Evolutionary conservation across 1,140 invertebrate genomes (phyloP), one percentile per base, ranked within the genome.

Genomic region (Pemphigus obesinymphae): DNA sequence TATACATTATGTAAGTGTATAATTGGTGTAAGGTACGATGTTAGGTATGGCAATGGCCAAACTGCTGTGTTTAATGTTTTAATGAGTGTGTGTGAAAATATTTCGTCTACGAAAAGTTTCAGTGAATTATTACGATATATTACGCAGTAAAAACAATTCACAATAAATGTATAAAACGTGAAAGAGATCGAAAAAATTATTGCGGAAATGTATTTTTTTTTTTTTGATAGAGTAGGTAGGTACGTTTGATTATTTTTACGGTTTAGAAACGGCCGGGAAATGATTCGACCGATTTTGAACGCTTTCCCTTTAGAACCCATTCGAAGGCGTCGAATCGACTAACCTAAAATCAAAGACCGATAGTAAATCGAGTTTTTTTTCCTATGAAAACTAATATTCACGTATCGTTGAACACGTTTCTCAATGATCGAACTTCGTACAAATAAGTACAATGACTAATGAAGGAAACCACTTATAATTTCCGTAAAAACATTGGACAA

Each of bases 311-410:
- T 45, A 80, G 55, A 63, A 80, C 29, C 37, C 15, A 61, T 29
- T 80, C 55, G 37, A 80, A 80, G 76, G 31, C 37, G 0, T 55
- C 20, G n/a, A 78, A 61, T 80, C 53, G 37, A 80, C 76, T 61
- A 80, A 80, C 76, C 76, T 80, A 80, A 63, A 61, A 80, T 80
- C 76, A 63, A 80, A 80, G 34, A 80, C 10, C 50, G 26, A 43
- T 34, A 29, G n/a, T 45, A 61, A 80, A 80, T 80, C 45, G 55
- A 61, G 55, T 80, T 80, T 80, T 78, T 58, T 45, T n/a, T n/a
- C n/a, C 31, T 80, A 10, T 43, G 40, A 63, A 80, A 43, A 63
- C 29, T 80, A 80, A 43, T 80, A 23, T 80, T 80, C 40, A 80
- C 76, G 76, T 61, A 26, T 63, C 76, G 76, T 20, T 80, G 76